Percentiles rank a stretch among this genome's conserved stretches.
These are phyloP conservation scores for Crioceris asparagi DNA, from an alignment of 2,888 invertebrate genomes.

Conservation along the genomic window DNA sequence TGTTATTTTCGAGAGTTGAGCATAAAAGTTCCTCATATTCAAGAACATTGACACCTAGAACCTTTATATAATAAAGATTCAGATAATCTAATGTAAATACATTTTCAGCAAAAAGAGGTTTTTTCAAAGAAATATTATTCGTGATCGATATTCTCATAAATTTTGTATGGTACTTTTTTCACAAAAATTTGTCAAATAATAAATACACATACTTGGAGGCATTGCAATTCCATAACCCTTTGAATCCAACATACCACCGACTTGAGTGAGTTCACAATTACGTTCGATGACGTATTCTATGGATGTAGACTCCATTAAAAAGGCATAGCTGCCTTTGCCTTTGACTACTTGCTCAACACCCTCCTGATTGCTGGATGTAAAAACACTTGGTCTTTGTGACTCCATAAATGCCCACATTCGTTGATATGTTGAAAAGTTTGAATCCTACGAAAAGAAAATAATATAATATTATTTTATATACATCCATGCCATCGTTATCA, in stretches of 20 bases:
- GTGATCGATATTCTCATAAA: too few relatives aligned
- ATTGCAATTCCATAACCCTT: constrained; percentile 95
- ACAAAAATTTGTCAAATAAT: too few relatives aligned
- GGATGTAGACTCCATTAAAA: constrained; percentile 94
- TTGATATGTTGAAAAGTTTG: constrained; percentile 87
- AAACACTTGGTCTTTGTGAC: constrained; percentile 76
- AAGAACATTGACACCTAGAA: too few relatives aligned
- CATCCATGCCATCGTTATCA: too few relatives aligned
- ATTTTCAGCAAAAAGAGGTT: too few relatives aligned
- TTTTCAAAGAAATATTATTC: too few relatives aligned
- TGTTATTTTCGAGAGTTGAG: too few relatives aligned
- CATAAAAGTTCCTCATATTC: too few relatives aligned
- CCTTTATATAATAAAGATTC: too few relatives aligned
- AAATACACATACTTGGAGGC: constrained; percentile 66
- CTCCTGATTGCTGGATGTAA: constrained; percentile 74
- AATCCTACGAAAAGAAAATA: constrained; percentile 52
- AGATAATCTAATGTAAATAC: too few relatives aligned
- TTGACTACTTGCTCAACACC: constrained; percentile 83
- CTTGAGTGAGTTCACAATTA: constrained; percentile 82
- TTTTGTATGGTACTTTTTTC: too few relatives aligned
- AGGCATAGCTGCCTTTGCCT: constrained; percentile 83
- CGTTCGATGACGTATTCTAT: constrained; percentile 90
- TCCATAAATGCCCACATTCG: constrained; percentile 96
- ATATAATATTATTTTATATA: neutral
- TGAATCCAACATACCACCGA: constrained; percentile 84